Percentiles rank a stretch among this genome's conserved stretches.
Conservation (phyloP, 1,140 invertebrate genomes). For the Drosophila serrata region DNA sequence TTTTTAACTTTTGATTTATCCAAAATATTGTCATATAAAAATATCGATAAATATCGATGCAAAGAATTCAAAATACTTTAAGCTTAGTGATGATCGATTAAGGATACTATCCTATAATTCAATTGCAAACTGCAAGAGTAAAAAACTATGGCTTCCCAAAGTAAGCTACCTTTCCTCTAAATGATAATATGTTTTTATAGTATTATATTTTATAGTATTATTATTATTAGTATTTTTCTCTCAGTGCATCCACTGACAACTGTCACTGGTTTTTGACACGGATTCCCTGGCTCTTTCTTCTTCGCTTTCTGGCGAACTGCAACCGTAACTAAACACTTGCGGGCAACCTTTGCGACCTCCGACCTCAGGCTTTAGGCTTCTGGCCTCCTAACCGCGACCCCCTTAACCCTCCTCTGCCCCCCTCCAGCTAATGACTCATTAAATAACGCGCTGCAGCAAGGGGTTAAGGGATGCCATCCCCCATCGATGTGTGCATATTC, state of each 20-base stretch:
- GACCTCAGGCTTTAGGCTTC: not conserved
- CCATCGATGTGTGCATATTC: slow-evolving; percentile 70
- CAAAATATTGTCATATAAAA: too few relatives aligned
- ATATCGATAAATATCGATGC: too few relatives aligned
- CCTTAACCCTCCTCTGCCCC: not conserved
- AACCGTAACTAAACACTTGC: slow-evolving; percentile 53
- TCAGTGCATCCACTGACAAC: slow-evolving; percentile 59
- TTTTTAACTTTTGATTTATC: too few relatives aligned
- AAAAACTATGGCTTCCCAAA: too few relatives aligned
- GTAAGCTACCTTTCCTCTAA: too few relatives aligned
- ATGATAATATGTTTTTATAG: too few relatives aligned
- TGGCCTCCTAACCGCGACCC: not conserved
- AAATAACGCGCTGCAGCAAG: slow-evolving; percentile 67
- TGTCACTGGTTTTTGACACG: slow-evolving; percentile 77
- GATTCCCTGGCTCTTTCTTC: slow-evolving; percentile 22
- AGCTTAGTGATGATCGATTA: too few relatives aligned
- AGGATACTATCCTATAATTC: too few relatives aligned
- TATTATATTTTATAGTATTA: too few relatives aligned
- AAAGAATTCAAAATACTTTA: too few relatives aligned
- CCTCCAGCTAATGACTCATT: slow-evolving; percentile 75
- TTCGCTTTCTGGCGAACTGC: slow-evolving; percentile 25
- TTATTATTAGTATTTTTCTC: slow-evolving; percentile 1
- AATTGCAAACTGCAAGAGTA: too few relatives aligned
- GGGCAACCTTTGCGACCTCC: slow-evolving; percentile 50
- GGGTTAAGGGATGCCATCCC: slow-evolving; percentile 18